These are phyloP conservation scores for Drosophila lini DNA, from an alignment of 1,140 invertebrate genomes.

Conservation along the genomic window DNA sequence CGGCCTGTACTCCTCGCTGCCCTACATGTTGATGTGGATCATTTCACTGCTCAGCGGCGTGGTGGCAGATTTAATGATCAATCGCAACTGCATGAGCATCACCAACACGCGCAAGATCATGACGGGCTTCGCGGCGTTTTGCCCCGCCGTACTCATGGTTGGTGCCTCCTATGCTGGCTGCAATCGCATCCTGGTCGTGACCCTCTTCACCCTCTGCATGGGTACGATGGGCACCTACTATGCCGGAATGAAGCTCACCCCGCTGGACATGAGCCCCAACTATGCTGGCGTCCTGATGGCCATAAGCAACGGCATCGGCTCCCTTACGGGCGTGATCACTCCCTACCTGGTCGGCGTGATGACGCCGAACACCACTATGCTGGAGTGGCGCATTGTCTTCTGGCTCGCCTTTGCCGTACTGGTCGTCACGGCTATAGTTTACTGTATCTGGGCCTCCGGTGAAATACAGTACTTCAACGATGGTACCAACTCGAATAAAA, in stretches of 20 bases:
- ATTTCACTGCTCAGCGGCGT: constrained; percentile 39
- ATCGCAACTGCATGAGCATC: constrained; percentile 1
- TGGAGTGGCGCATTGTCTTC: constrained; percentile 25
- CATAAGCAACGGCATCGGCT: constrained; percentile 91
- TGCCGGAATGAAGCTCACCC: constrained; percentile 89
- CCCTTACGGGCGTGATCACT: constrained; percentile 90
- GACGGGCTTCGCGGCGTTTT: constrained; percentile 35
- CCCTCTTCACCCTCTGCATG: constrained; percentile 48
- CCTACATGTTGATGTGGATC: constrained; percentile 61
- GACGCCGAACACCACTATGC: constrained; percentile 86
- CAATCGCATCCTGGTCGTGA: constrained; percentile 22
- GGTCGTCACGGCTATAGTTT: constrained; percentile 9
- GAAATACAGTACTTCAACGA: constrained; percentile 27
- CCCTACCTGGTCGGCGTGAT: constrained; percentile 91
- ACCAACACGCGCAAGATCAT: constrained; percentile 21
- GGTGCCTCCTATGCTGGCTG: constrained; percentile 60
- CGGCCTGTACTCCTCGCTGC: constrained; percentile 57
- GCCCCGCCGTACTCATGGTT: constrained; percentile 46
- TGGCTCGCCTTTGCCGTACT: constrained; percentile 36
- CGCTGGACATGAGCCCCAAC: constrained; percentile 91
- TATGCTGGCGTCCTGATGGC: constrained; percentile 92
- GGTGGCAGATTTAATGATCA: constrained; percentile 50
- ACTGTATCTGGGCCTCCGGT: constrained; percentile 31
- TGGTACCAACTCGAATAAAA: constrained; percentile 26
- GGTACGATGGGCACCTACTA: constrained; percentile 89